Percentiles rank a stretch among this genome's conserved stretches.
Conservation (phyloP, 1,140 invertebrate genomes). For the Macrotrachela quadricornifera region DNA sequence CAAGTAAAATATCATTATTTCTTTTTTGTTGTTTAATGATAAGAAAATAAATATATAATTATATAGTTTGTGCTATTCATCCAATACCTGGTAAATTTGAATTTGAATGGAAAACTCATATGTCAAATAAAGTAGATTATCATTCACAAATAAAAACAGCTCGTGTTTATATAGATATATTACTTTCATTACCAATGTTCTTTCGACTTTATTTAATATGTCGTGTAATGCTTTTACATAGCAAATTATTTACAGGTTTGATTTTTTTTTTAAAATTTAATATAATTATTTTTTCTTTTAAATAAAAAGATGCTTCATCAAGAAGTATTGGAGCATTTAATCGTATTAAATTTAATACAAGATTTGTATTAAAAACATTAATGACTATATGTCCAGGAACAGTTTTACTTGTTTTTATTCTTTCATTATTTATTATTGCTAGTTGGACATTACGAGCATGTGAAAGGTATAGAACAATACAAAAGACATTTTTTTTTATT, state of each 20-base stretch:
- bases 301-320: slow-evolving; percentile 56
- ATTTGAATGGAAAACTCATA: slow-evolving; percentile 68
- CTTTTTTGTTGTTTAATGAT: too few relatives aligned
- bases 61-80: slow-evolving; percentile 70
- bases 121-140: neutral
- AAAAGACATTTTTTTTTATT: neutral
- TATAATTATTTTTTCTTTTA: too few relatives aligned
- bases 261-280: too few relatives aligned
- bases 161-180: slow-evolving; percentile 4
- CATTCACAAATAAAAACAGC: neutral
- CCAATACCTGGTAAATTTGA: slow-evolving; percentile 85
- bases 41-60: too few relatives aligned
- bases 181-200: slow-evolving; percentile 91
- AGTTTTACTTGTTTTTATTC: slow-evolving; percentile 84
- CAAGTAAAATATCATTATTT: too few relatives aligned
- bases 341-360: slow-evolving; percentile 97
- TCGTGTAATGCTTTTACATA: slow-evolving; percentile 93
- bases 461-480: slow-evolving; percentile 56
- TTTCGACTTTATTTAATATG: slow-evolving; percentile 93
- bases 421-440: slow-evolving; percentile 87
- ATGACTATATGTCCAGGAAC: slow-evolving; percentile 99
- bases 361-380: slow-evolving; percentile 93
- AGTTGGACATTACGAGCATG: slow-evolving; percentile 94
- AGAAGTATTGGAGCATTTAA: slow-evolving; percentile 71
- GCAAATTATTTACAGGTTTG: slow-evolving; percentile 68